Conservation (phyloP, 1,140 invertebrate genomes). For the Heliconius hermathena region DNA sequence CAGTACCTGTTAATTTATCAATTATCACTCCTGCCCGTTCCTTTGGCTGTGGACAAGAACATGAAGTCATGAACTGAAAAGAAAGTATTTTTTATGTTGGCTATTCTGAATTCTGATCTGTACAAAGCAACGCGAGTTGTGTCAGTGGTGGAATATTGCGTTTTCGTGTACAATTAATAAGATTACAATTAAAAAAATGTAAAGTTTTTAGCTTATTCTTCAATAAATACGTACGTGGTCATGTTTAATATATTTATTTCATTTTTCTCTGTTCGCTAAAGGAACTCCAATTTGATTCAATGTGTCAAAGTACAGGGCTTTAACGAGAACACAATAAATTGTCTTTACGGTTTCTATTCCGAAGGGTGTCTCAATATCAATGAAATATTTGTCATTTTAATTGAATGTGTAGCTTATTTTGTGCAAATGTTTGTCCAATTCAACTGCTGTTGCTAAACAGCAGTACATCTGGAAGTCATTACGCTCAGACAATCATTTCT, state of each 20-base stretch:
- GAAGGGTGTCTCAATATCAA: slow-evolving; percentile 29
- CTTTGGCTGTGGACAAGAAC: not conserved
- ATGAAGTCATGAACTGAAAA: slow-evolving; percentile 2
- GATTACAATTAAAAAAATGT: slow-evolving; percentile 63
- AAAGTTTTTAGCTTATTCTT: slow-evolving; percentile 46
- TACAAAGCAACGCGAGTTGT: slow-evolving; percentile 76
- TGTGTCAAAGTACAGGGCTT: slow-evolving; percentile 70
- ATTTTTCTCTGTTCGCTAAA: slow-evolving; percentile 26
- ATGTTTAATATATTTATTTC: slow-evolving; percentile 16
- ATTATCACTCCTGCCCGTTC: not conserved
- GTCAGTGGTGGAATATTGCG: slow-evolving; percentile 68
- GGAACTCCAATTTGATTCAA: slow-evolving; percentile 37
- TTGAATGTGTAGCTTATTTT: slow-evolving; percentile 4
- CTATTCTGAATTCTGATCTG: slow-evolving; percentile 48
- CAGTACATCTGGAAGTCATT: slow-evolving; percentile 60
- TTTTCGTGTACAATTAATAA: slow-evolving; percentile 66
- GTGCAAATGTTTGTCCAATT: slow-evolving; percentile 8
- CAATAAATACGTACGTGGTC: slow-evolving; percentile 52
- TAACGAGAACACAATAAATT: slow-evolving; percentile 65
- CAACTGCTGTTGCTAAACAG: slow-evolving; percentile 39
- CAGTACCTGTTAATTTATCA: not conserved
- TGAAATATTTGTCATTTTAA: slow-evolving; percentile 29
- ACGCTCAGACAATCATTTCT: slow-evolving; percentile 40
- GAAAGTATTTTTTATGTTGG: slow-evolving; percentile 40
- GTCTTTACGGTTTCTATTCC: slow-evolving; percentile 56